Evolutionary conservation across 2,888 invertebrate genomes (phyloP).

Genomic region (Heliconius hortense): DNA sequence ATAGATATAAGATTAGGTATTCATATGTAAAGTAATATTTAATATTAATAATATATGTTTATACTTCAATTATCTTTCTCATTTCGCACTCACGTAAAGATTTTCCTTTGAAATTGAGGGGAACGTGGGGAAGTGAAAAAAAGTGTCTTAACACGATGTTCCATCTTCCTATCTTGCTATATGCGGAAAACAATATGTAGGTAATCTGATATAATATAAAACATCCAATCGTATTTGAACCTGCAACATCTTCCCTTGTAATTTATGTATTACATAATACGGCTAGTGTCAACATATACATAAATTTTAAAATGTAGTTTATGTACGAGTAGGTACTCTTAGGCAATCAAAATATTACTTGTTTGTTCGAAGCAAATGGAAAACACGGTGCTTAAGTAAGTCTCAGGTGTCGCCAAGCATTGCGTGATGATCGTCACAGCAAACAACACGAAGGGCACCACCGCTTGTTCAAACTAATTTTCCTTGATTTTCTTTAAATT

Average conservation of each 20-base stretch:
- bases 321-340: neutral
- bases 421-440: slow-evolving; percentile 11
- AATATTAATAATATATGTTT: neutral
- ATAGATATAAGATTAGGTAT: too few species aligned
- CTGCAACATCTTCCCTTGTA: too few species aligned
- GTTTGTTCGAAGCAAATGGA: slow-evolving; percentile 14
- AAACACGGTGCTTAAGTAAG: neutral
- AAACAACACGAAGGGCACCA: slow-evolving; percentile 25
- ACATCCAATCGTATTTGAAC: too few species aligned
- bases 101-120: too few species aligned
- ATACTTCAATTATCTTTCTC: neutral
- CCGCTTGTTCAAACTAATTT: slow-evolving; percentile 14
- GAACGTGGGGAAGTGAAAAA: too few species aligned
- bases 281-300: neutral
- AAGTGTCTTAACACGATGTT: too few species aligned
- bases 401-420: neutral
- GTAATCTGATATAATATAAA: too few species aligned
- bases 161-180: too few species aligned
- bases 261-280: neutral
- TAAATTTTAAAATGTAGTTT: neutral
- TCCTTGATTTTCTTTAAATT: neutral
- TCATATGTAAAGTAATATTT: neutral
- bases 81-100: neutral
- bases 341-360: neutral
- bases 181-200: too few species aligned